A percentile compares a stretch with the other conserved stretches of the same genome.
These are phyloP conservation scores for Gryllus bimaculatus DNA, from an alignment of 1,140 invertebrate species.

Conservation along the genomic window DNA sequence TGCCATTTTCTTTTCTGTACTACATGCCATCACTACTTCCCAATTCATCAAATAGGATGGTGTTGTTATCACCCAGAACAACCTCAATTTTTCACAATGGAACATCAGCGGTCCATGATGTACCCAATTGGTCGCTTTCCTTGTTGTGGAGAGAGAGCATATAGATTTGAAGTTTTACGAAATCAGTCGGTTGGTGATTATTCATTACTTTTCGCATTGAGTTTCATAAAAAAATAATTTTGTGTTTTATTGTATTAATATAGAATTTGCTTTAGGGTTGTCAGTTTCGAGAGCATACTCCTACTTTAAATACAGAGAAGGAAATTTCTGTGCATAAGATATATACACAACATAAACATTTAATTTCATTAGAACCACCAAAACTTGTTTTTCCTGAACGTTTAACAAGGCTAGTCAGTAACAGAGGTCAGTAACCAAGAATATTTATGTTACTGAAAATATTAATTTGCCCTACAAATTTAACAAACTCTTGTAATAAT, in stretches of 20 bases:
- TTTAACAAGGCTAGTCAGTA: slow-evolving; percentile 10
- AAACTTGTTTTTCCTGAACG: slow-evolving; percentile 12
- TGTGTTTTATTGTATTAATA: neutral
- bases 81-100: slow-evolving; percentile 64
- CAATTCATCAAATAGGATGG: slow-evolving; percentile 65
- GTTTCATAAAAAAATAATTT: neutral
- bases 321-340: slow-evolving; percentile 40
- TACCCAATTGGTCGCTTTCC: slow-evolving; percentile 50
- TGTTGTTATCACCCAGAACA: slow-evolving; percentile 67
- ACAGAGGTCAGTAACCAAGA: slow-evolving; percentile 11
- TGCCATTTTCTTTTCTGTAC: slow-evolving; percentile 71
- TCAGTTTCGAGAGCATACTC: slow-evolving; percentile 51
- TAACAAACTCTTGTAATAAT: no score
- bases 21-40: slow-evolving; percentile 63
- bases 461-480: no score
- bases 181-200: neutral
- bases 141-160: slow-evolving; percentile 74
- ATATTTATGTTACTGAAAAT: no score
- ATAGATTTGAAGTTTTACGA: slow-evolving; percentile 57
- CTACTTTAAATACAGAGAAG: slow-evolving; percentile 41
- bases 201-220: neutral
- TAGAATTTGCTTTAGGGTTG: slow-evolving; percentile 35
- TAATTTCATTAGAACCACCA: slow-evolving; percentile 12
- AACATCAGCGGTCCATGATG: slow-evolving; percentile 42
- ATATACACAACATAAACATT: slow-evolving; percentile 9